These are phyloP conservation scores for Tryphoninae sp. DNA, from an alignment of 2,888 invertebrate genomes.

Conservation along the genomic window DNA sequence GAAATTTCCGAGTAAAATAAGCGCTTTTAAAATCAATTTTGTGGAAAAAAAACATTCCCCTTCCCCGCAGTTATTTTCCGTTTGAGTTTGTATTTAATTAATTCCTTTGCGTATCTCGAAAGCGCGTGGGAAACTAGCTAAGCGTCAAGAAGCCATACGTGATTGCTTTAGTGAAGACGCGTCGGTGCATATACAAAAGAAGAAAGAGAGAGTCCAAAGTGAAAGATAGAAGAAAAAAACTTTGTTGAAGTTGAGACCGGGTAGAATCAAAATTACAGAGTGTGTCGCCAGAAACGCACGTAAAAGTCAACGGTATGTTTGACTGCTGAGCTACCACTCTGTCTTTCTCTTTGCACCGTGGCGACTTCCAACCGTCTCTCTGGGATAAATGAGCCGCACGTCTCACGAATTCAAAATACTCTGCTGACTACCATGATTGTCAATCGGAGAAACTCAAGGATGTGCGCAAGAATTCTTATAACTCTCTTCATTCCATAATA, in stretches of 20 bases:
- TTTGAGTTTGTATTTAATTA: background rate
- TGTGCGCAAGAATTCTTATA: background rate
- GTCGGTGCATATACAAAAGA: constrained; percentile 45
- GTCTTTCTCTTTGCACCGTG: background rate
- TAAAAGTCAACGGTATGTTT: constrained; percentile 50
- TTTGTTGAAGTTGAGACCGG: constrained; percentile 42
- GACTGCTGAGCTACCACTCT: constrained; percentile 21
- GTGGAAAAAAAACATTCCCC: too few species aligned
- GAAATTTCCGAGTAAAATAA: too few species aligned
- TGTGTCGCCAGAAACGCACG: constrained; percentile 50
- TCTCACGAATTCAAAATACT: constrained; percentile 50
- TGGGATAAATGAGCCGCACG: constrained; percentile 50
- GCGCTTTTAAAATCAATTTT: too few species aligned
- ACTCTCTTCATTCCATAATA: background rate
- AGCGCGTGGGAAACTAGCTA: constrained; percentile 73
- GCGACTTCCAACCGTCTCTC: constrained; percentile 25
- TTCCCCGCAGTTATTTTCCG: too few species aligned
- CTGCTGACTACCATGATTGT: constrained; percentile 36
- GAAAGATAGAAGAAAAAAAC: constrained; percentile 37
- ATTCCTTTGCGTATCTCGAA: constrained; percentile 54
- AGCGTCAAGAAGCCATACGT: constrained; percentile 73
- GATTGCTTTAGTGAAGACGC: constrained; percentile 73
- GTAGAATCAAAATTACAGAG: constrained; percentile 63
- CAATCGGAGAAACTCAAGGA: constrained; percentile 8
- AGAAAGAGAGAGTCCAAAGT: constrained; percentile 26